Conservation (phyloP, 2,888 invertebrate species). For the Andrena praecox region DNA sequence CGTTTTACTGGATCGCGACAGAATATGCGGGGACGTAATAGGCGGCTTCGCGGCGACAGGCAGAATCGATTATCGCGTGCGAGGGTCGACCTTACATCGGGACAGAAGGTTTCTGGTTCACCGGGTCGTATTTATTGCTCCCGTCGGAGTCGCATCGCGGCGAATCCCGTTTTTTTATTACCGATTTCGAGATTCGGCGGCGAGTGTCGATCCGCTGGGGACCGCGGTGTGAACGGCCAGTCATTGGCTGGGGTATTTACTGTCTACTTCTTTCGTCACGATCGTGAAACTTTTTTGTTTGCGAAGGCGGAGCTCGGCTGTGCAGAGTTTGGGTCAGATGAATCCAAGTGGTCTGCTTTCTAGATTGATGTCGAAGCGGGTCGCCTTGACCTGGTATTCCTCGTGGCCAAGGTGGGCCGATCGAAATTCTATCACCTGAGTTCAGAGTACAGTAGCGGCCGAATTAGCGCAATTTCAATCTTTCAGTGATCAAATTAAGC, state of each 20-base stretch:
- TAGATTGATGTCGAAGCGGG: no score
- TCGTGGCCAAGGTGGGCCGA: not conserved
- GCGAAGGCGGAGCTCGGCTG: no score
- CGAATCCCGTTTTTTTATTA: conserved; percentile 19
- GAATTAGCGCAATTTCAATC: no score
- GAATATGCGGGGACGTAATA: conserved; percentile 3
- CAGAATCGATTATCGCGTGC: conserved; percentile 74
- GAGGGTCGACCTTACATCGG: conserved; percentile 59
- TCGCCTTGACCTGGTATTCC: no score
- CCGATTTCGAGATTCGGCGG: conserved; percentile 4
- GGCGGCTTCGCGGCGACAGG: conserved; percentile 35
- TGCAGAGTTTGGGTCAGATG: no score
- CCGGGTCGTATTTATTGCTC: conserved; percentile 65
- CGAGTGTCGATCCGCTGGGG: conserved; percentile 43
- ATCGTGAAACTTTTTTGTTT: no score
- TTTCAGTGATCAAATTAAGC: no score
- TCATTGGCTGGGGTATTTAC: conserved; percentile 59
- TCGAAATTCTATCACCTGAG: not conserved
- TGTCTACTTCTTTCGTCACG: conserved; percentile 17
- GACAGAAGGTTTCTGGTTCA: conserved; percentile 66
- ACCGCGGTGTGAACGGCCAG: conserved; percentile 70
- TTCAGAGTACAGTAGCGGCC: no score
- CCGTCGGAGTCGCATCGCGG: conserved; percentile 52
- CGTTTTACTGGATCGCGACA: not conserved
- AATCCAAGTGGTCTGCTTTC: no score